These are phyloP conservation scores for Pheosia gnoma DNA, from an alignment of 2,888 invertebrate species.

Conservation along the genomic window DNA sequence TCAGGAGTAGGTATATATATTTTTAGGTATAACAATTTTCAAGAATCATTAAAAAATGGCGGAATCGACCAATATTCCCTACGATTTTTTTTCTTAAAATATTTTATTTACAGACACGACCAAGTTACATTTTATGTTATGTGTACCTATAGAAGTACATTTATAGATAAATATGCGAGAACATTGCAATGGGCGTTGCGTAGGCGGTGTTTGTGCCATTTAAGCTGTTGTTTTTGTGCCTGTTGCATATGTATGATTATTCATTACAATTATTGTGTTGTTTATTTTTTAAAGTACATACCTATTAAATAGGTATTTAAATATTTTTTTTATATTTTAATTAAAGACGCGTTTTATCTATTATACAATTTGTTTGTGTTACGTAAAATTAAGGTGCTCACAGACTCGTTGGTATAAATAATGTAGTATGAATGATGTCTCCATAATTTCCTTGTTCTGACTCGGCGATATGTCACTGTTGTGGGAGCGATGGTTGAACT, in stretches of 20 bases:
- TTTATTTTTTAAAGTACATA: neutral
- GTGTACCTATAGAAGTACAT: too few species aligned
- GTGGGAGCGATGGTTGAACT: constrained; percentile 54
- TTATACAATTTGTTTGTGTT: too few species aligned
- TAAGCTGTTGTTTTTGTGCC: constrained; percentile 26
- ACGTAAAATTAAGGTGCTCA: too few species aligned
- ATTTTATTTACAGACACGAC: too few species aligned
- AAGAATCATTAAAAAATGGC: too few species aligned
- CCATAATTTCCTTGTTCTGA: constrained; percentile 37
- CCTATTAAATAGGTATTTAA: neutral
- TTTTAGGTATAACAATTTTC: too few species aligned
- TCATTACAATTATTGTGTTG: constrained; percentile 7
- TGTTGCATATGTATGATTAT: constrained; percentile 16
- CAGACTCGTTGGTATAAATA: neutral
- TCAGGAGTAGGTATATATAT: too few species aligned
- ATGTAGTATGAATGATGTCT: constrained; percentile 19
- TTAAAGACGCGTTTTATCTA: too few species aligned
- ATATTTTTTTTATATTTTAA: too few species aligned
- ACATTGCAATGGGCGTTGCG: constrained; percentile 28
- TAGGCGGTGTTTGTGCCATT: constrained; percentile 27
- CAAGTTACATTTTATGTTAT: constrained; percentile 7
- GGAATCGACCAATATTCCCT: too few species aligned
- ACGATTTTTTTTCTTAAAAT: too few species aligned
- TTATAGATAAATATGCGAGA: constrained; percentile 17
- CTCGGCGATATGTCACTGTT: constrained; percentile 51